Conservation (phyloP, 2,797 vertebrate genomes). For the Cirrhinus molitorella region DNA sequence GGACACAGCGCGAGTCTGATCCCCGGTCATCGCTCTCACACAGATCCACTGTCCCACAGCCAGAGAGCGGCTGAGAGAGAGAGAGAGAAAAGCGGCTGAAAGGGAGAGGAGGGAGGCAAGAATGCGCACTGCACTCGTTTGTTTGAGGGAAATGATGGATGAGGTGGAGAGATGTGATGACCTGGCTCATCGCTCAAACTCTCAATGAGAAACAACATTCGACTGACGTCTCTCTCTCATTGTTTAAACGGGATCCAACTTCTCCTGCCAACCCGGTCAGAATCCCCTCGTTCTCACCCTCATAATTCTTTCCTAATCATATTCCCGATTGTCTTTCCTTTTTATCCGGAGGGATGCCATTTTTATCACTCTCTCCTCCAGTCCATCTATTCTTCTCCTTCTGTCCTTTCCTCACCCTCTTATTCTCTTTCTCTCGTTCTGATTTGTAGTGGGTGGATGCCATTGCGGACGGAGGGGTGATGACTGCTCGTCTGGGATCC, state of each 20-base stretch:
- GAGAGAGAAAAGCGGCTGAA: slow-evolving; percentile 61
- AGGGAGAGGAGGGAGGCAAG: slow-evolving; percentile 75
- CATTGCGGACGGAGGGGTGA: slow-evolving; percentile 30
- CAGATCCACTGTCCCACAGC: slow-evolving; percentile 52
- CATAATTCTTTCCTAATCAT: slow-evolving; percentile 25
- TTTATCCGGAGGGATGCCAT: slow-evolving; percentile 5
- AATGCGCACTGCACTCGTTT: slow-evolving; percentile 68
- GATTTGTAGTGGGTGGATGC: slow-evolving; percentile 37
- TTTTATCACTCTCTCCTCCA: slow-evolving; percentile 29
- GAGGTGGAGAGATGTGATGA: slow-evolving; percentile 85
- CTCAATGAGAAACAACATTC: slow-evolving; percentile 82
- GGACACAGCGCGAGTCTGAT: slow-evolving; percentile 53
- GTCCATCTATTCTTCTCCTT: slow-evolving; percentile 21
- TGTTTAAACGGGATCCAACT: slow-evolving; percentile 26
- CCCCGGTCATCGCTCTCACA: slow-evolving; percentile 55
- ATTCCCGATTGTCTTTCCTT: slow-evolving; percentile 5
- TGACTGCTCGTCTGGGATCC: slow-evolving; percentile 32
- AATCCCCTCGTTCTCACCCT: slow-evolving; percentile 28
- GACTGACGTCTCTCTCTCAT: slow-evolving; percentile 74
- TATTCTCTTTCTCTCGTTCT: slow-evolving; percentile 16
- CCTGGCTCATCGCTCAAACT: slow-evolving; percentile 86
- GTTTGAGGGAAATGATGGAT: slow-evolving; percentile 86
- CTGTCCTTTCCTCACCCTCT: slow-evolving; percentile 21
- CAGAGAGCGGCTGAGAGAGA: slow-evolving; percentile 45
- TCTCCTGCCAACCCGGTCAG: slow-evolving; percentile 5